A percentile compares a stretch with the other conserved stretches of the same genome.
phyloP scores from a whole-genome alignment of 2,888 invertebrate genomes.

The Hydraecia micacea region DNA sequence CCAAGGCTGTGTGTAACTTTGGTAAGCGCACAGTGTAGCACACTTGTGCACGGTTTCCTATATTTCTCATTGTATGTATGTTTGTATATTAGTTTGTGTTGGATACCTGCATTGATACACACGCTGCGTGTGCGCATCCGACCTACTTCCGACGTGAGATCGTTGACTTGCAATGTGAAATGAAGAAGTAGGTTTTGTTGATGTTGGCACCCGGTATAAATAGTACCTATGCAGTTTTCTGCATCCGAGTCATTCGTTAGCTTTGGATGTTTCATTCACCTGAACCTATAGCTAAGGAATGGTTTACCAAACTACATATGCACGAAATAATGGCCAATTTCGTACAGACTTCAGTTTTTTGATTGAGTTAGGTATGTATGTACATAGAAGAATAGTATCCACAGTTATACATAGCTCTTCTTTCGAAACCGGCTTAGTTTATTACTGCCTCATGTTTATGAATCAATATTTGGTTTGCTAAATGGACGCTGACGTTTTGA shows the following conservation, averaged over 20 bases:
- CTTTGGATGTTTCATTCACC: conserved; percentile 38
- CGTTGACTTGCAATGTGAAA: conserved; percentile 68
- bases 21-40: conserved; percentile 24
- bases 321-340: background rate
- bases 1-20: conserved; percentile 43
- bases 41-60: conserved; percentile 42
- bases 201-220: conserved; percentile 62
- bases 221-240: conserved; percentile 60
- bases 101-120: conserved; percentile 39
- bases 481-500: conserved; percentile 50
- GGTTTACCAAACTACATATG: background rate
- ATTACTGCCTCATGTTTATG: conserved; percentile 37
- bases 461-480: conserved; percentile 54
- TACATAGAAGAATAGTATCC: background rate
- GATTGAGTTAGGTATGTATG: conserved; percentile 6
- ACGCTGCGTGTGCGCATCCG: conserved; percentile 53
- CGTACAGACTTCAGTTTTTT: conserved; percentile 2
- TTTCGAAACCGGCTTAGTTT: conserved; percentile 22
- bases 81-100: conserved; percentile 26
- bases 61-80: conserved; percentile 11
- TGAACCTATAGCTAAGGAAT: background rate
- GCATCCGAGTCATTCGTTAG: conserved; percentile 39
- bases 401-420: conserved; percentile 1
- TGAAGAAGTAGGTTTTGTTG: conserved; percentile 67
- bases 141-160: conserved; percentile 62